phyloP scores from a whole-genome alignment of 2,113 vertebrate species.

The Arenaria interpres region DNA sequence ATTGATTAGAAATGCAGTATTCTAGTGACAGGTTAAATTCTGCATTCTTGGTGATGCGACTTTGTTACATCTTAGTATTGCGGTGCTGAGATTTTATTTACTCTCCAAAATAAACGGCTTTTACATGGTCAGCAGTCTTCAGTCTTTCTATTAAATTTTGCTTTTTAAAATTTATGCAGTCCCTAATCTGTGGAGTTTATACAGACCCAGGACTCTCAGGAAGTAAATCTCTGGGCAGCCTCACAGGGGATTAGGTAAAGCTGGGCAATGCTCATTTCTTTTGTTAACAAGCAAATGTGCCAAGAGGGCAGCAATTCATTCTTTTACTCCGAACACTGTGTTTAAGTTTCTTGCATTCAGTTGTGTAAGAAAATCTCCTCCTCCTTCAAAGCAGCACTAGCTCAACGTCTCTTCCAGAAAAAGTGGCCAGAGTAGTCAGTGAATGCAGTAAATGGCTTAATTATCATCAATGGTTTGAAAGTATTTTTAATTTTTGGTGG shows the following conservation, averaged over 20 bases:
- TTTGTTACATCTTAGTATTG: not conserved
- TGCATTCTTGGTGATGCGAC: not conserved
- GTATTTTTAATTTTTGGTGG: not conserved
- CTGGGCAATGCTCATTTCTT: not conserved
- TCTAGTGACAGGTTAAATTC: not conserved
- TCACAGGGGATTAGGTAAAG: not conserved
- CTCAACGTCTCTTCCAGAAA: not conserved
- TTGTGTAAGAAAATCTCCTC: not conserved
- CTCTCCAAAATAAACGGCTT: not conserved
- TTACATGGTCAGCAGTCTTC: not conserved
- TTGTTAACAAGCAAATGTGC: not conserved
- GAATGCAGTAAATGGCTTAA: not conserved
- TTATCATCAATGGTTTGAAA: not conserved
- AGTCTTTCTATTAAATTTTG: not conserved
- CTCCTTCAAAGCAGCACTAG: not conserved
- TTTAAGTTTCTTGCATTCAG: not conserved
- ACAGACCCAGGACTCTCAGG: not conserved
- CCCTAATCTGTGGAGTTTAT: not conserved
- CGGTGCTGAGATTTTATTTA: not conserved
- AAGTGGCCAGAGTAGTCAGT: not conserved
- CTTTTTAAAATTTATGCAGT: not conserved
- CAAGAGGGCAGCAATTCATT: not conserved
- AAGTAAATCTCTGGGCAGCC: not conserved
- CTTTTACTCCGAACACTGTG: not conserved
- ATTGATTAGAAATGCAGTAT: not conserved